Evolutionary conservation across 2,113 vertebrate species (phyloP), one percentile per base, ranked within the genome.

Genomic region (Cryptomyrus ogoouensis): DNA sequence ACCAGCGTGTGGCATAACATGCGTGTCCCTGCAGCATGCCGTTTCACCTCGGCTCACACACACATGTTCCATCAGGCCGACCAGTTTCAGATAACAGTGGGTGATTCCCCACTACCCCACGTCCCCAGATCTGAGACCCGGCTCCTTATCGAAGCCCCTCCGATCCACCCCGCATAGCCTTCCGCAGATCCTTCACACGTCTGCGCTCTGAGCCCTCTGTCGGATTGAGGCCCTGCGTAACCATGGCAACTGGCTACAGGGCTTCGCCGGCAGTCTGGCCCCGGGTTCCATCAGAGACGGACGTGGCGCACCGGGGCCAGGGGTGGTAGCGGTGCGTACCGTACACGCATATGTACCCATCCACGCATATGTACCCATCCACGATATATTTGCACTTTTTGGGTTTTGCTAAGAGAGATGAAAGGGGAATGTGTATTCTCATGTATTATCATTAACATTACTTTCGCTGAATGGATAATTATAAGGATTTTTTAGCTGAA

Each of bases 181-280:
- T 92, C 89, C 91, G 93, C 92, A 92, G 92, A 93, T 95, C 91
- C 93, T 96, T 95, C 94, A 95, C 95, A 96, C 96, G 96, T 95
- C 93, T 94, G 93, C 91, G 93, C 94, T 92, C 92, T 62, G 74
- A 93, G 93, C 94, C 39, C 58, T 88, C 35, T 94, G 94, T 93
- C 93, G 94, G 94, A 95, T 95, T 90, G 93, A 94, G 93, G 95
- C 94, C 93, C 93, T 94, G 94, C 94, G 95, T 96, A 96, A 93
- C 95, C 93, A 95, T 95, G 95, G 94, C 92, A 95, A 96, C 92
- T 35, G 90, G 94, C 94, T 95, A 95, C 95, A 96, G 94, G 95
- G 95, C 94, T 95, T 94, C 94, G 93, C 94, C 94, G 94, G 93
- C 94, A 94, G 93, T 88, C 89, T 90, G 91, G 94, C 94, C 94